Conservation (phyloP, 2,113 vertebrate species). For the Cyprinodon variegatus region DNA sequence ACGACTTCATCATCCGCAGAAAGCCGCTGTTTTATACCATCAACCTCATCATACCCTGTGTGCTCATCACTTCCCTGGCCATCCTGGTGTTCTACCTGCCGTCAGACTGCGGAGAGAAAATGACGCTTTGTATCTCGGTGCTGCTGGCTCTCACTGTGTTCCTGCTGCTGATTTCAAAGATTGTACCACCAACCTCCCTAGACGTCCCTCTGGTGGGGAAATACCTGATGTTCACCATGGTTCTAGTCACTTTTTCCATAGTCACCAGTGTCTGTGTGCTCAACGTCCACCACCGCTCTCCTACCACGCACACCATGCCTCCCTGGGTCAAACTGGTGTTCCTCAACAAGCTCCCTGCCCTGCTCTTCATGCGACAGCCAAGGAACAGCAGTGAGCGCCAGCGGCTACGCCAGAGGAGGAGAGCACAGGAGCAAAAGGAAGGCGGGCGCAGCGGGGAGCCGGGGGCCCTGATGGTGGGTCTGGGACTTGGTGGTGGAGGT, state of each 20-base stretch:
- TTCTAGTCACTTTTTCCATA: slow-evolving; percentile 96
- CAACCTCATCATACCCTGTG: slow-evolving; percentile 95
- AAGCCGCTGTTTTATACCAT: slow-evolving; percentile 97
- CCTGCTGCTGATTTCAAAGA: slow-evolving; percentile 96
- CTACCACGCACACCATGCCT: slow-evolving; percentile 96
- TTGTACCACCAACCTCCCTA: slow-evolving; percentile 92
- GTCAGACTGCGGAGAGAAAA: slow-evolving; percentile 95
- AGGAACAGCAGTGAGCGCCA: slow-evolving; percentile 90
- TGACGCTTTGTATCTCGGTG: slow-evolving; percentile 95
- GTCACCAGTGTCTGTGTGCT: slow-evolving; percentile 96
- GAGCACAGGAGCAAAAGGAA: slow-evolving; percentile 79
- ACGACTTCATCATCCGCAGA: slow-evolving; percentile 94
- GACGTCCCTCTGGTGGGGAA: slow-evolving; percentile 95
- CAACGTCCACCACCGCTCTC: slow-evolving; percentile 94
- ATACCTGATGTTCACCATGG: slow-evolving; percentile 99
- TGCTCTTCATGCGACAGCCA: slow-evolving; percentile 95
- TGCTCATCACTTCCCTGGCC: slow-evolving; percentile 93
- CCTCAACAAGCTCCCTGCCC: slow-evolving; percentile 88
- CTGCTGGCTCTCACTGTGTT: slow-evolving; percentile 94
- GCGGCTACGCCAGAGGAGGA: slow-evolving; percentile 84
- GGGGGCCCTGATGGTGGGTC: slow-evolving; percentile 72
- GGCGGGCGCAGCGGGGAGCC: slow-evolving; percentile 62
- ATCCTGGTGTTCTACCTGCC: slow-evolving; percentile 97
- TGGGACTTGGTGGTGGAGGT: slow-evolving; percentile 49
- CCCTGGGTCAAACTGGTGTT: slow-evolving; percentile 94